These are phyloP conservation scores for Drosophila rhopaloa DNA, from an alignment of 1,140 invertebrate genomes.

Conservation along the genomic window DNA sequence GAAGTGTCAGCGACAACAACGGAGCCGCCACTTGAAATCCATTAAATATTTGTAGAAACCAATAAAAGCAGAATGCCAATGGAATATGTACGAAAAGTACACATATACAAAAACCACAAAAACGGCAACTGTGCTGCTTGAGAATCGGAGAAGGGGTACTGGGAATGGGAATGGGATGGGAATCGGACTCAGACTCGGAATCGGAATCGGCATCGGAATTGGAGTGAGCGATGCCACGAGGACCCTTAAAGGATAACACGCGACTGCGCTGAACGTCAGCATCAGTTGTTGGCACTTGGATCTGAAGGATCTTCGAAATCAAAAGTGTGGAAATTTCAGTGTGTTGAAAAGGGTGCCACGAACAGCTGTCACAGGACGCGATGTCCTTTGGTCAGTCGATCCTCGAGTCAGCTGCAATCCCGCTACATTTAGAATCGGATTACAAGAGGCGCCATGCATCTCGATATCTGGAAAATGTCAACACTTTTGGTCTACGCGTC, in stretches of 20 bases:
- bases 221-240: slow-evolving; percentile 8
- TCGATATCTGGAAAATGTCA: slow-evolving; percentile 4
- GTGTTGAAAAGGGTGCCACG: slow-evolving; percentile 65
- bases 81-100: slow-evolving; percentile 25
- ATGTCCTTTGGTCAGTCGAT: slow-evolving; percentile 32
- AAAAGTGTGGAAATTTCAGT: slow-evolving; percentile 77
- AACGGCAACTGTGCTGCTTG: slow-evolving; percentile 73
- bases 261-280: slow-evolving; percentile 49
- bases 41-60: slow-evolving; percentile 83
- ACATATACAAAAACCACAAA: slow-evolving; percentile 56
- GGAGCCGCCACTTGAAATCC: slow-evolving; percentile 78
- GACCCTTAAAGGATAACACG: slow-evolving; percentile 66
- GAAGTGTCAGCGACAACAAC: slow-evolving; percentile 80
- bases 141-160: slow-evolving; percentile 16
- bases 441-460: slow-evolving; percentile 38
- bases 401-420: slow-evolving; percentile 36
- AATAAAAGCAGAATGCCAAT: slow-evolving; percentile 71
- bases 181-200: not conserved
- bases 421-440: slow-evolving; percentile 34
- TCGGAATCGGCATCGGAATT: not conserved
- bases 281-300: slow-evolving; percentile 54
- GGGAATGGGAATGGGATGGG: slow-evolving; percentile 12
- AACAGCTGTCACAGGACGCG: slow-evolving; percentile 32
- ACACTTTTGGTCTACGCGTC: slow-evolving; percentile 26
- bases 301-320: slow-evolving; percentile 59